A percentile compares a stretch with the other conserved stretches of the same genome.
These are phyloP conservation scores for Vimba vimba DNA, from an alignment of 2,113 vertebrate genomes.

Conservation along the genomic window DNA sequence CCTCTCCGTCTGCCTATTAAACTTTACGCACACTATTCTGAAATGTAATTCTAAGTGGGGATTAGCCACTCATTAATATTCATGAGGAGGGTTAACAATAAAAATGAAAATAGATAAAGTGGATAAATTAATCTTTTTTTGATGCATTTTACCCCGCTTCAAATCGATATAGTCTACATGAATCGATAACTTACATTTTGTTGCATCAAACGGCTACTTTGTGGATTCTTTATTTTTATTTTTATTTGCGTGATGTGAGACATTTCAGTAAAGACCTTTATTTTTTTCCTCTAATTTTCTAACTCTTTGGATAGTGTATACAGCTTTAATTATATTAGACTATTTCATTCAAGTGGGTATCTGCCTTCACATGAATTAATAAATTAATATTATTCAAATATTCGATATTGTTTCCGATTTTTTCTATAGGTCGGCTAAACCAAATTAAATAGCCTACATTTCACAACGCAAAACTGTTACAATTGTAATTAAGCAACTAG, in stretches of 20 bases:
- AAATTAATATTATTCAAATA: neutral
- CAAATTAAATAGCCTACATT: neutral
- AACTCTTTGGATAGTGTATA: neutral
- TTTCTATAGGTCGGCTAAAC: neutral
- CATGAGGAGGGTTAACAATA: constrained; percentile 73
- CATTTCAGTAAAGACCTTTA: neutral
- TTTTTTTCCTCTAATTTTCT: neutral
- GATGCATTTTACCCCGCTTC: constrained; percentile 9
- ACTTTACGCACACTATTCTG: constrained; percentile 80
- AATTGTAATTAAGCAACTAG: neutral
- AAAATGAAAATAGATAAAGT: constrained; percentile 69
- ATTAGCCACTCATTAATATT: constrained; percentile 81
- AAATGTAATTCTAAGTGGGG: constrained; percentile 84
- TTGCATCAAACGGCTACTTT: neutral
- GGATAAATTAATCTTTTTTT: constrained; percentile 66
- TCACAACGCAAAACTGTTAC: neutral
- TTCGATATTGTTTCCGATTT: neutral
- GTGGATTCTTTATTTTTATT: neutral
- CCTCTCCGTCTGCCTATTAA: constrained; percentile 73
- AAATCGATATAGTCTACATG: constrained; percentile 9
- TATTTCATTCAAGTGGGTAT: neutral
- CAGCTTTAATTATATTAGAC: neutral
- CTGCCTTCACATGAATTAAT: neutral
- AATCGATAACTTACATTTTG: constrained; percentile 6
- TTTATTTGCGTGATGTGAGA: neutral